Base-by-base conservation (phyloP, 1,140 invertebrate genomes). In the Agrypnia vestita region DNA sequence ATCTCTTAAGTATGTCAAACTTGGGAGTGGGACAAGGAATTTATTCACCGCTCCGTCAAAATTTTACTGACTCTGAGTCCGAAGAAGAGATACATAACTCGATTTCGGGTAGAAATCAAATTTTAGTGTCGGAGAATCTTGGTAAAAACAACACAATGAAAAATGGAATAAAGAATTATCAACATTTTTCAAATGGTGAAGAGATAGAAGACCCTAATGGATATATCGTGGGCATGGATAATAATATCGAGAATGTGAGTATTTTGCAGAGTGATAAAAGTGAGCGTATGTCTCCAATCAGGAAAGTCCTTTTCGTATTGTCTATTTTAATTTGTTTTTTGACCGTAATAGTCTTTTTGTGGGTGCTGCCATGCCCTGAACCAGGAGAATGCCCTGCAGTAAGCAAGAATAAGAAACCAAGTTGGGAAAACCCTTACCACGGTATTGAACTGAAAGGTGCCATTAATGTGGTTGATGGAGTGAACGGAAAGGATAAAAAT, bases 1-100 rank as follows among this genome's bases (percentile, higher is more conserved):
- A 69, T 10, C 21, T 13, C 19, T 15, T 64, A 79, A 75, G 35
- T 55, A 80, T 80, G 79, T 80, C 79, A 67, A 80, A 80, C 59
- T 72, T 62, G 76, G 82, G 82, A 80, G 13, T 78, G 13, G 75
- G 71, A 62, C 82, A 80, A 84, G 92, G 90, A 82, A 90, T 91
- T 84, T 95, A 95, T 86, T 89, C 93, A 78, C 94, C 93, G 47
- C 85, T 95, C 84, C 93, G 92, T 15, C 94, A 95, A 87, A 92
- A 92, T 81, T 89, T 95, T 79, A 93, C 93, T 61, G 94, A 94
- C 85, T 94, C 93, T 0, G 93, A 94, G 83, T 94, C 93, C 0
- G 94, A 95, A 80, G 93, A 94, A 82, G 94, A 94, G 80, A 86
- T 90, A 62, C 82, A 83, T 55, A 80, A 78, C 59, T 76, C 89